Conservation (phyloP, 1,140 invertebrate species). For the Argopecten irradians region DNA sequence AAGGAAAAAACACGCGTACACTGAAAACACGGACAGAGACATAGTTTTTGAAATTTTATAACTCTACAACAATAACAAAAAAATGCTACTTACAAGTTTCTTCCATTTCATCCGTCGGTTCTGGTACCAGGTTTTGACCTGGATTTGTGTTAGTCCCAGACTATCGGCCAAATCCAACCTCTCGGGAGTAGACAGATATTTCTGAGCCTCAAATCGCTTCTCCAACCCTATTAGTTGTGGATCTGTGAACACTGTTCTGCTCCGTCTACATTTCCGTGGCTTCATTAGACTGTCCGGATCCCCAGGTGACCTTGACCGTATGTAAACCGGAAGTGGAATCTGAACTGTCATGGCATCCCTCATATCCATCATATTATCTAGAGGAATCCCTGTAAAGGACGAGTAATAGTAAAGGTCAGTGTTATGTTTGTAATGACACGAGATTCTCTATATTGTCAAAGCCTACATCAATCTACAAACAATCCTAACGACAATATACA, state of each 20-base stretch:
- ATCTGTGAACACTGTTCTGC: constrained; percentile 75
- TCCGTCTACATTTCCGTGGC: constrained; percentile 70
- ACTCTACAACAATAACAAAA: too few species aligned
- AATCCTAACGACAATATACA: too few species aligned
- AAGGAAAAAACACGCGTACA: too few species aligned
- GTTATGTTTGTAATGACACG: too few species aligned
- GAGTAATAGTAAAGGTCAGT: too few species aligned
- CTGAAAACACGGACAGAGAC: too few species aligned
- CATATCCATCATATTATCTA: constrained; percentile 7
- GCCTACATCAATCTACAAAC: too few species aligned
- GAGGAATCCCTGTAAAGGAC: not conserved
- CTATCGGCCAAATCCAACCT: constrained; percentile 94
- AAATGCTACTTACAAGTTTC: constrained; percentile 53
- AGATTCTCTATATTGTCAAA: too few species aligned
- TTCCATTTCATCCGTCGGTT: constrained; percentile 78
- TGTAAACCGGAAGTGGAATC: constrained; percentile 74
- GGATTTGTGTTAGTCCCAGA: constrained; percentile 96
- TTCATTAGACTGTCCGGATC: constrained; percentile 60
- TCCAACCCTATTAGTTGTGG: constrained; percentile 80
- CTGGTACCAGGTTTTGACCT: constrained; percentile 82
- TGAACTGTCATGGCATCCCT: constrained; percentile 53
- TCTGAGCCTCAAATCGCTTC: constrained; percentile 95
- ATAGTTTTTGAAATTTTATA: too few species aligned
- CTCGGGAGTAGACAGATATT: constrained; percentile 98
- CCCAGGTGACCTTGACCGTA: constrained; percentile 67